Percentiles rank a stretch among this genome's conserved stretches.
Evolutionary conservation across 2,797 vertebrate species (phyloP).

Genomic region (Staurois parvus): DNA sequence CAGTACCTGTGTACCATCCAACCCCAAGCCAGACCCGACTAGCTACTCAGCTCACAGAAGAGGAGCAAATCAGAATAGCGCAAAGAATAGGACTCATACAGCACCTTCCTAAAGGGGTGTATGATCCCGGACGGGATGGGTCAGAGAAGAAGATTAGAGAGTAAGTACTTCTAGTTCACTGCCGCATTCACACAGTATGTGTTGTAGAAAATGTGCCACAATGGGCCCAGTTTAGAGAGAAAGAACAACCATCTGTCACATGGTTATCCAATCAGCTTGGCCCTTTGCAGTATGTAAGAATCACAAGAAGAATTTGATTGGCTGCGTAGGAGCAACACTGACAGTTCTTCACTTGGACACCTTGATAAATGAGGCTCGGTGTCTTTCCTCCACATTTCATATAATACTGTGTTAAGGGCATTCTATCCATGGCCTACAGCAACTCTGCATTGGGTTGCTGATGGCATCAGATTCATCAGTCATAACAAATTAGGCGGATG

Average conservation of each 20-base stretch:
- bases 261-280: background rate
- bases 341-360: too few species aligned
- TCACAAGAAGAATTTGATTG: too few species aligned
- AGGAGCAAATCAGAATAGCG: conserved; percentile 89
- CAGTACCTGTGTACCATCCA: conserved; percentile 88
- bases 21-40: conserved; percentile 89
- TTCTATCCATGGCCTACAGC: too few species aligned
- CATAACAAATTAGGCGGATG: too few species aligned
- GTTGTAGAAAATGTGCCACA: too few species aligned
- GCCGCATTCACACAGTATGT: too few species aligned
- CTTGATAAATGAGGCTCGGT: too few species aligned
- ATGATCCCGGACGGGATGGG: conserved; percentile 85
- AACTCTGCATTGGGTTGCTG: too few species aligned
- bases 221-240: background rate
- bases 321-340: background rate
- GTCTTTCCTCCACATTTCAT: too few species aligned
- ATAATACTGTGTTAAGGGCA: too few species aligned
- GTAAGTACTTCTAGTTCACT: conserved; percentile 71
- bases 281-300: background rate
- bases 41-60: conserved; percentile 88
- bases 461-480: too few species aligned
- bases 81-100: conserved; percentile 91
- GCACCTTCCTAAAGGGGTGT: conserved; percentile 88
- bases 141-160: conserved; percentile 91
- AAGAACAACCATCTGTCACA: background rate